A percentile compares a stretch with the other conserved stretches of the same genome.
Evolutionary conservation across 1,140 invertebrate genomes (phyloP).

Genomic region (Eulimnadia texana): DNA sequence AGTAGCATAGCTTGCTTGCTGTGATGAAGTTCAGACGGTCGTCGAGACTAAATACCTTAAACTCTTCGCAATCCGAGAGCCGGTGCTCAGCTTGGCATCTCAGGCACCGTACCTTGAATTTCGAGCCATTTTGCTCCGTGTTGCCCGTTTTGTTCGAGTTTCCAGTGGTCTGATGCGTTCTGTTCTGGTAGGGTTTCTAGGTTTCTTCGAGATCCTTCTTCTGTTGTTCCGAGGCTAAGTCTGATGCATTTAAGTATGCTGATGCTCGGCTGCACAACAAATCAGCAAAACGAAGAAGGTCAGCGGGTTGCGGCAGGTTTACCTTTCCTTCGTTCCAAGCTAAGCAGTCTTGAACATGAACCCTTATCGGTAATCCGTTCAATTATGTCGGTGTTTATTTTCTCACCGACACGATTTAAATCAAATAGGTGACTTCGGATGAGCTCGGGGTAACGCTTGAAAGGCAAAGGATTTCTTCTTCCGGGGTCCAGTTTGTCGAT

Average conservation of each 20-base stretch:
- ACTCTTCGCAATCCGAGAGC: neutral
- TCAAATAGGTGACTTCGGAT: neutral
- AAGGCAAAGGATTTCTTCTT: too few species aligned
- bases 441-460: constrained; percentile 1
- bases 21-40: too few species aligned
- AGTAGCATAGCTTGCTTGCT: too few species aligned
- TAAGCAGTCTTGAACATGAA: too few species aligned
- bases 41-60: too few species aligned
- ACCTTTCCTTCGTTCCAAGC: too few species aligned
- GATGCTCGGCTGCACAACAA: neutral
- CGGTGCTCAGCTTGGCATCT: constrained; percentile 2
- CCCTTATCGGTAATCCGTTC: constrained; percentile 1
- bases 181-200: neutral
- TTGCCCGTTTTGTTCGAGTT: neutral
- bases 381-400: neutral
- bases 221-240: neutral
- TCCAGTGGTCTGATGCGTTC: neutral
- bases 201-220: too few species aligned
- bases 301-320: too few species aligned
- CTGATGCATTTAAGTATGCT: neutral
- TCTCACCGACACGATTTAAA: neutral
- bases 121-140: neutral
- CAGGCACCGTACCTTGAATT: neutral
- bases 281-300: too few species aligned
- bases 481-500: constrained; percentile 5